phyloP scores from a whole-genome alignment of 2,888 invertebrate genomes.

The Rhogogaster chlorosoma region DNA sequence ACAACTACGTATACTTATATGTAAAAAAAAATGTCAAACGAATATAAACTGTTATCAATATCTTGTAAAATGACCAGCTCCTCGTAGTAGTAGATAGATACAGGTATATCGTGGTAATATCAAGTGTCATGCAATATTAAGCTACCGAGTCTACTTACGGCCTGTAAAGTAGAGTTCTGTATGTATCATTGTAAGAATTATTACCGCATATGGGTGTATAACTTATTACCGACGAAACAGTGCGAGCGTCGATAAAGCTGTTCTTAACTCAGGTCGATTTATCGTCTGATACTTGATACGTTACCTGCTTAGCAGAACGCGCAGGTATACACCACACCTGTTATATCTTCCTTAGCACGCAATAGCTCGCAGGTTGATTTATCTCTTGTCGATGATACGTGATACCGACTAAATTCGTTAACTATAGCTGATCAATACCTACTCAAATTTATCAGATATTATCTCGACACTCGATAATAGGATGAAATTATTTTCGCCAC shows the following conservation, averaged over 20 bases:
- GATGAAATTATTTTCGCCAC: background rate
- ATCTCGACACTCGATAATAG: background rate
- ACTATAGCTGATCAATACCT: background rate
- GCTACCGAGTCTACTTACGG: background rate
- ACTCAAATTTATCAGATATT: background rate
- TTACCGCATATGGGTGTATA: constrained; percentile 48
- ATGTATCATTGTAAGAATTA: constrained; percentile 10
- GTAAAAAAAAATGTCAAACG: background rate
- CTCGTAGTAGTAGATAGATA: background rate
- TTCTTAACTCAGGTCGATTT: background rate
- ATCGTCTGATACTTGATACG: constrained; percentile 15
- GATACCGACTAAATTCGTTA: background rate
- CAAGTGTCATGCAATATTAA: background rate
- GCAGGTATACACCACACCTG: constrained; percentile 20
- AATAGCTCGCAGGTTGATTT: background rate
- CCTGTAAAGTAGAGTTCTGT: constrained; percentile 35
- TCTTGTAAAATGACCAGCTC: background rate
- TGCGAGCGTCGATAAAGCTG: constrained; percentile 23
- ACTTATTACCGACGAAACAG: constrained; percentile 44
- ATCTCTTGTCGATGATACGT: background rate
- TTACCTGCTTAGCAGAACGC: constrained; percentile 15
- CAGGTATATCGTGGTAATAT: background rate
- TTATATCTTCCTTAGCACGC: background rate
- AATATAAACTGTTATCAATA: background rate
- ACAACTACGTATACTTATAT: background rate